A percentile compares a stretch with the other conserved stretches of the same genome.
phyloP scores from a whole-genome alignment of 2,113 vertebrate genomes.

The Leucopsar rothschildi region DNA sequence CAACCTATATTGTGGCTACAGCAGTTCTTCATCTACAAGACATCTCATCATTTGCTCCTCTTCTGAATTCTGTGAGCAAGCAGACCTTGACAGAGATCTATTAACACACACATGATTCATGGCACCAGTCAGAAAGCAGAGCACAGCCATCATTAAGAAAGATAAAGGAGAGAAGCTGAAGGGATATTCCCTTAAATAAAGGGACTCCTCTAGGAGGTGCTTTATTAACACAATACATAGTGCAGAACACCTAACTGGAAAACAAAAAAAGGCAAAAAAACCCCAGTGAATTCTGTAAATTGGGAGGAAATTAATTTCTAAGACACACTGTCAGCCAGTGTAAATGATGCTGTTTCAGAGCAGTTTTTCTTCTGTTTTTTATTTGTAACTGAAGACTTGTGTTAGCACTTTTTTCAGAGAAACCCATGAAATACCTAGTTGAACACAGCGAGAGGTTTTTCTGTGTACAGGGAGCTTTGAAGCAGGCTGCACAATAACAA shows the following conservation, averaged over 20 bases:
- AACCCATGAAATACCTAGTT: not conserved
- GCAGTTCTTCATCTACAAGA: not conserved
- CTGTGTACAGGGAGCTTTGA: not conserved
- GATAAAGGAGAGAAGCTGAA: not conserved
- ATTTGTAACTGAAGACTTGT: not conserved
- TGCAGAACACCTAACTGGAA: not conserved
- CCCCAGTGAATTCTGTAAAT: not conserved
- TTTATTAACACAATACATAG: not conserved
- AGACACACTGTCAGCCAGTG: not conserved
- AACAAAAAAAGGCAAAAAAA: not conserved
- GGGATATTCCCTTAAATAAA: not conserved
- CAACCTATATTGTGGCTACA: not conserved
- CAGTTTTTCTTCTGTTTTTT: not conserved
- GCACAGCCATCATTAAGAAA: not conserved
- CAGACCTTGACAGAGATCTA: not conserved
- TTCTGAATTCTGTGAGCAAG: not conserved
- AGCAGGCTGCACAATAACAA: not conserved
- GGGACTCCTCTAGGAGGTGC: not conserved
- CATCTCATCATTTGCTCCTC: not conserved
- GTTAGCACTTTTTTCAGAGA: not conserved
- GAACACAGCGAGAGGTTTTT: not conserved
- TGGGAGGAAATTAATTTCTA: not conserved
- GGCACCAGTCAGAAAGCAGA: not conserved
- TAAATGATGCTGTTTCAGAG: not conserved
- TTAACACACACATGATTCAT: not conserved